Evolutionary conservation across 2,797 vertebrate genomes (phyloP).

Genomic region (Poeciliopsis turneri): DNA sequence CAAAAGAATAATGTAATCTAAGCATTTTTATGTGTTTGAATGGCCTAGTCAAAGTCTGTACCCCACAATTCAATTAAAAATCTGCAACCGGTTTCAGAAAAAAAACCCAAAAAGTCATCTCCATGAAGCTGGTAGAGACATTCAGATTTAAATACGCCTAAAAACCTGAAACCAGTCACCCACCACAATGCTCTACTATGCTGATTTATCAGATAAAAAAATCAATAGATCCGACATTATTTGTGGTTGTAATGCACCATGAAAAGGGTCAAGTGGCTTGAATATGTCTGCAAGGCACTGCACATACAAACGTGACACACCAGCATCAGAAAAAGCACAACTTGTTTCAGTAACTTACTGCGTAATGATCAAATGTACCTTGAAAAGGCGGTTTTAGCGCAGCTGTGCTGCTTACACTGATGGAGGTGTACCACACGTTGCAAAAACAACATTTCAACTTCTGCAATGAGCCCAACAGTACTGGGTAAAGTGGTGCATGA

Average conservation of each 20-base stretch:
- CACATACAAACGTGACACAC: constrained; percentile 56
- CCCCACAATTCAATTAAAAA: not conserved
- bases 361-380: not conserved
- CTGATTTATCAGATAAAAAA: not conserved
- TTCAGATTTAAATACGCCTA: not conserved
- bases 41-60: not conserved
- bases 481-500: constrained; percentile 73
- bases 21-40: not conserved
- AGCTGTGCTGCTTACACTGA: constrained; percentile 39
- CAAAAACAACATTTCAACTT: constrained; percentile 49
- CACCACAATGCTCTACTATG: not conserved
- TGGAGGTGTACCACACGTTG: constrained; percentile 58
- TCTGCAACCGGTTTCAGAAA: not conserved
- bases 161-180: not conserved
- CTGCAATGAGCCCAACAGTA: constrained; percentile 67
- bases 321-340: constrained; percentile 51
- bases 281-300: constrained; percentile 1
- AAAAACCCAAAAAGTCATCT: not conserved
- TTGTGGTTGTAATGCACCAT: not conserved
- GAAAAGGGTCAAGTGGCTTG: not conserved
- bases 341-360: not conserved
- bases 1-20: not conserved
- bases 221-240: not conserved
- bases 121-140: not conserved
- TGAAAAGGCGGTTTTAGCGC: not conserved